A percentile compares a stretch with the other conserved stretches of the same genome.
Conservation (phyloP, 2,113 vertebrate species). For the Calypte anna region DNA sequence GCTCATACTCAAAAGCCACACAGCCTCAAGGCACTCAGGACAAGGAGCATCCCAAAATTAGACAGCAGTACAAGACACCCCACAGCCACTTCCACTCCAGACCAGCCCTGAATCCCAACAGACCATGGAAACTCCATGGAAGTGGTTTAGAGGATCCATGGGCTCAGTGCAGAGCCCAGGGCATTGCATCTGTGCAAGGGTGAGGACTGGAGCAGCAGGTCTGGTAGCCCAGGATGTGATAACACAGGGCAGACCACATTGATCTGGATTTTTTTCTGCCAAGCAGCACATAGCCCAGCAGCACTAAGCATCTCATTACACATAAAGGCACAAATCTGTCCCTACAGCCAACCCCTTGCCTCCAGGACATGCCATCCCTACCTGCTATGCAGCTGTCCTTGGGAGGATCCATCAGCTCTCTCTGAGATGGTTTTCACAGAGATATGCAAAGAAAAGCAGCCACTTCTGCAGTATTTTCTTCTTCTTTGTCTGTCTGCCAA, state of each 20-base stretch:
- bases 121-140: neutral
- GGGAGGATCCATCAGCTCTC: neutral
- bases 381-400: neutral
- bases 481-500: neutral
- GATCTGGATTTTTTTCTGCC: neutral
- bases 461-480: neutral
- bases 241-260: neutral
- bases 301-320: neutral
- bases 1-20: neutral
- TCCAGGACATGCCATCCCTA: neutral
- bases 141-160: neutral
- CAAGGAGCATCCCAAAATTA: neutral
- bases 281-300: neutral
- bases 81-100: neutral
- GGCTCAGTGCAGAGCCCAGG: neutral
- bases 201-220: neutral
- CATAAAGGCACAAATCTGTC: neutral
- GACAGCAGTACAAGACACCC: neutral
- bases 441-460: neutral
- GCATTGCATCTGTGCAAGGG: neutral
- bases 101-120: neutral
- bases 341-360: neutral
- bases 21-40: neutral
- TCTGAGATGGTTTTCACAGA: neutral
- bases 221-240: neutral